Conservation (phyloP, 2,888 invertebrate species). For the Esperia sulphurella region DNA sequence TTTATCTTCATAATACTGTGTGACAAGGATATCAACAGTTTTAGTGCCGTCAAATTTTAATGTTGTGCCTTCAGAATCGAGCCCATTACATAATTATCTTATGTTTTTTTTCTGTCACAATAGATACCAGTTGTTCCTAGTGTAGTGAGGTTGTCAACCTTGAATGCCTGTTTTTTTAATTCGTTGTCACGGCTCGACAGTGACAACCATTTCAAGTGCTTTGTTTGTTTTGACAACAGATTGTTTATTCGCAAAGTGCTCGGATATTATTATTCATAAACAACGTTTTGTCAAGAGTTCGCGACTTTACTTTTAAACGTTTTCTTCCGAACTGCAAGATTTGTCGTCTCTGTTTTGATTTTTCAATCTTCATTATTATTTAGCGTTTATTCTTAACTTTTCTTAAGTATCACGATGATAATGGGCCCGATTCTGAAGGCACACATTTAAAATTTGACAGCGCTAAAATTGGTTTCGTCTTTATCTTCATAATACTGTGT, state of each 20-base stretch:
- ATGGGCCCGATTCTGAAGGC: too few species aligned
- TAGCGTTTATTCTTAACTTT: too few species aligned
- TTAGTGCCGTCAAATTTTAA: too few species aligned
- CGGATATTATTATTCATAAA: neutral
- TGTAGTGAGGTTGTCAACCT: constrained; percentile 40
- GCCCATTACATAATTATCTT: too few species aligned
- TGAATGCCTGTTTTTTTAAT: constrained; percentile 28
- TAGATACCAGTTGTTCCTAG: neutral
- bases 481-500: too few species aligned
- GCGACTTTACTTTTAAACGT: neutral
- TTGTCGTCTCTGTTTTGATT: neutral
- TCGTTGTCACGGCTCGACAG: constrained; percentile 23
- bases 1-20: too few species aligned
- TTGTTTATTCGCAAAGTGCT: constrained; percentile 34
- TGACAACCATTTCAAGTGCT: constrained; percentile 37
- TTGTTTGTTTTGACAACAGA: constrained; percentile 52
- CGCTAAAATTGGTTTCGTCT: too few species aligned
- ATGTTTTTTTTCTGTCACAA: too few species aligned
- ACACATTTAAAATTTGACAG: too few species aligned
- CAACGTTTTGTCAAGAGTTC: neutral
- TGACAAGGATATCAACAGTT: too few species aligned
- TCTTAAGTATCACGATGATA: too few species aligned
- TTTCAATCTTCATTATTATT: neutral
- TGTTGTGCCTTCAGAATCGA: too few species aligned
- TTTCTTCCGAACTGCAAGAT: neutral